These are phyloP conservation scores for Otolemur crassicaudatus DNA, from an alignment of 2,797 vertebrate species.

Conservation along the genomic window DNA sequence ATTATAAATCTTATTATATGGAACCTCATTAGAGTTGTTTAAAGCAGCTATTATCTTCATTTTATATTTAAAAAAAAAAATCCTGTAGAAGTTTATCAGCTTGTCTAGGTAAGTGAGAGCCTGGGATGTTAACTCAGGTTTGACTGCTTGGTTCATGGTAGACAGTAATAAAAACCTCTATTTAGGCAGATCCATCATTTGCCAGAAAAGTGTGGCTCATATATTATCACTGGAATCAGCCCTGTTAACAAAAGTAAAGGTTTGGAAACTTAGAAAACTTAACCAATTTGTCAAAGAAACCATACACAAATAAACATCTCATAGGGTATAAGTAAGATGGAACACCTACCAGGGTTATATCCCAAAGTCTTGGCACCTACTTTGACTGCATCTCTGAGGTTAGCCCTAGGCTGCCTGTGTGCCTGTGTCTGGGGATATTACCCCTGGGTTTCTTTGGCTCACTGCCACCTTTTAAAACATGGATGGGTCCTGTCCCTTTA, in stretches of 20 bases:
- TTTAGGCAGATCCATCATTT: fast-evolving
- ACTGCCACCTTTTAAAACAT: not conserved
- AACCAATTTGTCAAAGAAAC: not conserved
- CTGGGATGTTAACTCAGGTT: not conserved
- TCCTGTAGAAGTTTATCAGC: not conserved
- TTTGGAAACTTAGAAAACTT: not conserved
- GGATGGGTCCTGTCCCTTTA: too few relatives aligned
- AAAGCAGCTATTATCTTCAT: not conserved
- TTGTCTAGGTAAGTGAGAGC: not conserved
- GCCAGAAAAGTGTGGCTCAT: not conserved
- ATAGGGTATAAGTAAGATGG: not conserved
- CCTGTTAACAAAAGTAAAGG: not conserved
- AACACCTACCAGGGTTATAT: not conserved
- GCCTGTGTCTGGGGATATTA: fast-evolving
- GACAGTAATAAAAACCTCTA: not conserved
- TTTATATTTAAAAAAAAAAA: not conserved
- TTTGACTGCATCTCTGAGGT: not conserved
- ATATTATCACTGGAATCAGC: not conserved
- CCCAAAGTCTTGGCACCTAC: not conserved
- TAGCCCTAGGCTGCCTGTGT: not conserved
- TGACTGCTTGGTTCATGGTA: not conserved
- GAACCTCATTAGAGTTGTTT: not conserved
- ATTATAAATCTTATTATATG: not conserved
- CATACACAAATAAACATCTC: not conserved
- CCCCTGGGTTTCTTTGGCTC: fast-evolving